These are phyloP conservation scores for Noctua janthina DNA, from an alignment of 2,888 invertebrate genomes.

Conservation along the genomic window DNA sequence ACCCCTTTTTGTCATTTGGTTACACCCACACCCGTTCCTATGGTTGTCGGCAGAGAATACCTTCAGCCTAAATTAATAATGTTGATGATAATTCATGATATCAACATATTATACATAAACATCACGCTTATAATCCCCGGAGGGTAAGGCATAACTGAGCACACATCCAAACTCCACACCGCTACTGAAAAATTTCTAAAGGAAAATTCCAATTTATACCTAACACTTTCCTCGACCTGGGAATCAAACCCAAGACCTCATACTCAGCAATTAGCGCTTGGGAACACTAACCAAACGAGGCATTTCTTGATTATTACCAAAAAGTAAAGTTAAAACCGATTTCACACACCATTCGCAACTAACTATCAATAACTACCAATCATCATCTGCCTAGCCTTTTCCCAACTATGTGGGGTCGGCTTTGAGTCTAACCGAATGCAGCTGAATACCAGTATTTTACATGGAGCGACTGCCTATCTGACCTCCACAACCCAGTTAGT, in stretches of 20 bases:
- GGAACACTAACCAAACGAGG: background rate
- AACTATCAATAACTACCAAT: too few species aligned
- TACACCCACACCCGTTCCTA: background rate
- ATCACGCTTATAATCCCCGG: background rate
- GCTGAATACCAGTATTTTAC: too few species aligned
- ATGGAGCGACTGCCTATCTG: too few species aligned
- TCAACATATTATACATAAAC: background rate
- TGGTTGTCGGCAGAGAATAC: background rate
- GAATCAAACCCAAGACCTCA: background rate
- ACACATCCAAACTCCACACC: background rate
- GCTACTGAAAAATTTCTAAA: background rate
- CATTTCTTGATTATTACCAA: background rate
- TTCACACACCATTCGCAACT: too few species aligned
- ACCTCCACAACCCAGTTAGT: too few species aligned
- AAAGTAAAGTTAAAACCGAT: too few species aligned
- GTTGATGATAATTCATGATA: background rate
- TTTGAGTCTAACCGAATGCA: too few species aligned
- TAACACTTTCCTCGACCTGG: background rate
- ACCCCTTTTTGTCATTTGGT: constrained; percentile 17
- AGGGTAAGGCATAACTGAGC: background rate
- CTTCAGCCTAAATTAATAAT: background rate
- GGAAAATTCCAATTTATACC: background rate
- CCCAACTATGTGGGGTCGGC: too few species aligned
- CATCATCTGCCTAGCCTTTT: too few species aligned
- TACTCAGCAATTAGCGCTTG: background rate